A percentile compares a stretch with the other conserved stretches of the same genome.
phyloP scores from a whole-genome alignment of 2,797 vertebrate species.

The Psittacula echo region DNA sequence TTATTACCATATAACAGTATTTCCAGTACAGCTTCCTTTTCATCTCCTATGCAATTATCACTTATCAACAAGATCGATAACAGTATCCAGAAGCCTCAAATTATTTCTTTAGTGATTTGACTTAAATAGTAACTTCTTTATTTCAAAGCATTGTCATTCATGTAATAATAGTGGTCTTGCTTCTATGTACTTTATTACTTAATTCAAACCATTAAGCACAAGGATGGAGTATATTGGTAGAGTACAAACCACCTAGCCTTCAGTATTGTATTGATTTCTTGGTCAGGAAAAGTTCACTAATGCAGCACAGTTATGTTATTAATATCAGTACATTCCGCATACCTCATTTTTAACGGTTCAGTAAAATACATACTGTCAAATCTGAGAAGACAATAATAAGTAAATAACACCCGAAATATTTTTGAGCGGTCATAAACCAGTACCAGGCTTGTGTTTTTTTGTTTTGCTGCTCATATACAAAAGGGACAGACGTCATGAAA shows the following conservation, averaged over 20 bases:
- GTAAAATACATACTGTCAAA: not conserved
- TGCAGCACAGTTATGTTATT: not conserved
- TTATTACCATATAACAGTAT: not conserved
- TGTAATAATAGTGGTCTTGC: not conserved
- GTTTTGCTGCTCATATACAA: not conserved
- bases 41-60: not conserved
- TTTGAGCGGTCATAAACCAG: not conserved
- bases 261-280: not conserved
- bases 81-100: not conserved
- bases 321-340: not conserved
- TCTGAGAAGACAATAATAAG: not conserved
- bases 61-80: not conserved
- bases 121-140: not conserved
- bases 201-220: not conserved
- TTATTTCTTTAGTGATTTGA: not conserved
- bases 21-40: not conserved
- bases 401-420: not conserved
- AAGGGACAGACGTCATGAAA: not conserved
- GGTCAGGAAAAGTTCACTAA: not conserved
- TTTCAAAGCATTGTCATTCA: not conserved
- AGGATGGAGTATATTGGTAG: not conserved
- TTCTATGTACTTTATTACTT: not conserved
- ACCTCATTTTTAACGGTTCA: not conserved
- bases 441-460: accelerated
- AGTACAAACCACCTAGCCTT: not conserved